Conservation (phyloP, 2,797 vertebrate genomes). For the Picus viridis region DNA sequence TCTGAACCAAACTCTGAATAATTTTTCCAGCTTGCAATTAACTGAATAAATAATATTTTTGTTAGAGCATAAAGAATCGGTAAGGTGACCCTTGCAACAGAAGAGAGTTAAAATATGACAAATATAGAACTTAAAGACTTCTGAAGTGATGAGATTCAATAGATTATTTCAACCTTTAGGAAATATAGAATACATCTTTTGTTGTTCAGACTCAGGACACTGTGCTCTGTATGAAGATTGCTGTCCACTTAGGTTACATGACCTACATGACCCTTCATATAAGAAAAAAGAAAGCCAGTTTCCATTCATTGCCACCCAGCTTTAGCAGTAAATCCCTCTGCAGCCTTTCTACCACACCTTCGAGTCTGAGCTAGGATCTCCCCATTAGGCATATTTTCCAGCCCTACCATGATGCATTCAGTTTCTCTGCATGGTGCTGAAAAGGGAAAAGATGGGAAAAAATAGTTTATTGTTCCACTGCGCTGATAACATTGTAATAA, state of each 20-base stretch:
- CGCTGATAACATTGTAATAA: background rate
- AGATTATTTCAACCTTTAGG: background rate
- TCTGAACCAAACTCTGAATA: background rate
- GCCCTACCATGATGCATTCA: background rate
- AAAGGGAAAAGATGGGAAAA: background rate
- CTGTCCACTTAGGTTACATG: background rate
- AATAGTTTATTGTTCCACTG: background rate
- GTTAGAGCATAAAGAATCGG: background rate
- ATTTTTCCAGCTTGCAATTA: background rate
- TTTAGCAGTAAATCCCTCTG: background rate
- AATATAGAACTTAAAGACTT: background rate
- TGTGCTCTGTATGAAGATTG: background rate
- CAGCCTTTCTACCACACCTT: background rate
- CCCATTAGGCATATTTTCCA: background rate
- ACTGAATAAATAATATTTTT: background rate
- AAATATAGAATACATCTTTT: background rate
- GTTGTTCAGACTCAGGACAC: background rate
- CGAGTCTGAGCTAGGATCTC: background rate
- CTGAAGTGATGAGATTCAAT: background rate
- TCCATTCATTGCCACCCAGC: background rate
- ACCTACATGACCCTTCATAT: too few species aligned
- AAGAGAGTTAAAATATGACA: background rate
- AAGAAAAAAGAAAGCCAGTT: background rate
- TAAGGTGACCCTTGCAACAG: background rate
- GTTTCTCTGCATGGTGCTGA: background rate